Conservation (phyloP, 2,797 vertebrate species). For the Enoplosus armatus region DNA sequence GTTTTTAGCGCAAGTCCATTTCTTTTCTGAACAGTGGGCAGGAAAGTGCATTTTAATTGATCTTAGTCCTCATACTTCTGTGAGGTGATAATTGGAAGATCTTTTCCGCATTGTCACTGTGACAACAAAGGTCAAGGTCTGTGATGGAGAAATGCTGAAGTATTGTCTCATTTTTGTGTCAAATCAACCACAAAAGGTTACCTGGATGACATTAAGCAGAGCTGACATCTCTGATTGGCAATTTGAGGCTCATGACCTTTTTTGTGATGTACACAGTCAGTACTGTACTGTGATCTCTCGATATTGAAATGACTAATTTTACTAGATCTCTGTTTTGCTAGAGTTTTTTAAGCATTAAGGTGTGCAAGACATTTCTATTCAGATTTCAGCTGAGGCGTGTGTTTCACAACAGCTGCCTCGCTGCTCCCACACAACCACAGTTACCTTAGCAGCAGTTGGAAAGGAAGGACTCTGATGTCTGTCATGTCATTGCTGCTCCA, state of each 20-base stretch:
- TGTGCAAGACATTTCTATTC: conserved; percentile 22
- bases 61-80: conserved; percentile 13
- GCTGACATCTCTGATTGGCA: conserved; percentile 83
- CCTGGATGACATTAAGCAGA: conserved; percentile 85
- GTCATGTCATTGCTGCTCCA: not conserved
- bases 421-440: conserved; percentile 16
- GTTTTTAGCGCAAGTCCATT: not conserved
- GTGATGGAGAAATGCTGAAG: conserved; percentile 72
- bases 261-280: conserved; percentile 66
- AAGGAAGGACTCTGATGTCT: not conserved
- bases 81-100: conserved; percentile 58
- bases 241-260: conserved; percentile 83
- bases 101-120: conserved; percentile 63
- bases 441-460: not conserved
- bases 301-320: conserved; percentile 48
- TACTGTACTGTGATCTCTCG: conserved; percentile 41
- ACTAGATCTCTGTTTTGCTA: conserved; percentile 8
- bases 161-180: conserved; percentile 72
- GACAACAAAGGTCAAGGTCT: conserved; percentile 84
- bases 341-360: conserved; percentile 28
- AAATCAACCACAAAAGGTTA: conserved; percentile 85
- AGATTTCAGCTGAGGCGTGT: conserved; percentile 18
- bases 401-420: conserved; percentile 9
- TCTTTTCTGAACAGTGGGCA: not conserved
- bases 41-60: conserved; percentile 35